Conservation (phyloP, 2,888 invertebrate genomes). For the Diplolepis rosae region DNA sequence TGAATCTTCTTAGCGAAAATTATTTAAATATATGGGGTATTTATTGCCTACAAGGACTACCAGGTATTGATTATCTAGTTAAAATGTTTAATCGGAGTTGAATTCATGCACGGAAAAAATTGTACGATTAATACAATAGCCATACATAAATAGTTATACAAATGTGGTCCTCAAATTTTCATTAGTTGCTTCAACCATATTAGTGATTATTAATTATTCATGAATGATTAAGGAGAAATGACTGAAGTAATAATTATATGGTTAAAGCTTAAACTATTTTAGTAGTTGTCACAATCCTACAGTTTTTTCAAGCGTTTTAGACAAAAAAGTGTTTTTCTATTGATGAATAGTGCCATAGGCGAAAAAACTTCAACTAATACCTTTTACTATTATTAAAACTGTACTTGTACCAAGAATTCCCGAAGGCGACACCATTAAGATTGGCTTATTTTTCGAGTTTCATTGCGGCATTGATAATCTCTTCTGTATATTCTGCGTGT, state of each 20-base stretch:
- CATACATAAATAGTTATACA: no score
- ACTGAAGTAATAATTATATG: no score
- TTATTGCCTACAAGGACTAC: slow-evolving; percentile 50
- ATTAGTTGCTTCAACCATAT: no score
- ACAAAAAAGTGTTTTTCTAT: no score
- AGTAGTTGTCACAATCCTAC: no score
- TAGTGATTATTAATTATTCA: no score
- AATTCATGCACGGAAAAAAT: background rate
- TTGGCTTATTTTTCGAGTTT: slow-evolving; percentile 61
- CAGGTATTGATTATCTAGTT: slow-evolving; percentile 28
- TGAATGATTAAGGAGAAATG: no score
- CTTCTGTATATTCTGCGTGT: slow-evolving; percentile 11
- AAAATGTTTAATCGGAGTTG: background rate
- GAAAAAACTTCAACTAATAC: background rate
- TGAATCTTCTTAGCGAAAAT: slow-evolving; percentile 23
- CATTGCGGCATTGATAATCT: slow-evolving; percentile 40
- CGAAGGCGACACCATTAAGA: slow-evolving; percentile 52
- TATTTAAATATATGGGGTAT: slow-evolving; percentile 42
- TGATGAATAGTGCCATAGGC: background rate
- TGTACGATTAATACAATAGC: background rate
- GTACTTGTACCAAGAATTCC: slow-evolving; percentile 55
- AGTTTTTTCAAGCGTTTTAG: no score
- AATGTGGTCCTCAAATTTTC: no score
- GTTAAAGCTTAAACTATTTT: no score
- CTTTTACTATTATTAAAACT: background rate